Percentiles rank a stretch among this genome's conserved stretches.
Conservation (phyloP, 2,888 invertebrate genomes). For the Melinaea menophilus region DNA sequence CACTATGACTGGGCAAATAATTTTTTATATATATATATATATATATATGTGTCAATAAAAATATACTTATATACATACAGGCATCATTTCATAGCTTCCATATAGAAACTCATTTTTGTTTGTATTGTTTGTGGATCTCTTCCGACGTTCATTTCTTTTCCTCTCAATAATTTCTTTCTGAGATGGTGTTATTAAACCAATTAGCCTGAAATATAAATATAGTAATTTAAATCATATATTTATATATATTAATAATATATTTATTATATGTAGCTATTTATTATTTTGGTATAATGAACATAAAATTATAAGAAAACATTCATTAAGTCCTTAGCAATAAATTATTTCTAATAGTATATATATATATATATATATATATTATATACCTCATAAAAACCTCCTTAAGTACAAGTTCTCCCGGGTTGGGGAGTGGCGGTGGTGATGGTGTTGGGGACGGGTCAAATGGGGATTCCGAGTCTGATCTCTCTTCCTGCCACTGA, state of each 20-base stretch:
- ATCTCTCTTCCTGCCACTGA: conserved; percentile 55
- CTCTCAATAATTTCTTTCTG: conserved; percentile 64
- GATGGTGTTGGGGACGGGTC: conserved; percentile 62
- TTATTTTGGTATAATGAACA: too few relatives aligned
- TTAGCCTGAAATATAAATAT: conserved; percentile 47
- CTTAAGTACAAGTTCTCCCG: conserved; percentile 56
- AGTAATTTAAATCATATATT: neutral
- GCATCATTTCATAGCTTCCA: conserved; percentile 64
- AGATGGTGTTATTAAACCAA: conserved; percentile 63
- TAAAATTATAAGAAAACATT: too few relatives aligned
- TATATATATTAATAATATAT: neutral
- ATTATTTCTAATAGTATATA: neutral
- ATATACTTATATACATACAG: conserved; percentile 46
- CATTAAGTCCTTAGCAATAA: neutral
- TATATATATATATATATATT: conserved; percentile 4
- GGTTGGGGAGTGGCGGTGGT: conserved; percentile 60
- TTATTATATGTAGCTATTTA: too few relatives aligned
- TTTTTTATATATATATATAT: too few relatives aligned
- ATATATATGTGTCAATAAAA: too few relatives aligned
- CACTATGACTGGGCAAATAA: too few relatives aligned
- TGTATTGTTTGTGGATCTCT: conserved; percentile 60
- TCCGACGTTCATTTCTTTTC: conserved; percentile 64
- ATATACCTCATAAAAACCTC: conserved; percentile 64
- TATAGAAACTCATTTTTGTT: conserved; percentile 67
- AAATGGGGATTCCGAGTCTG: conserved; percentile 60